Base-by-base conservation (phyloP, 1,140 invertebrate species). In the Drosophila chauvacae region DNA sequence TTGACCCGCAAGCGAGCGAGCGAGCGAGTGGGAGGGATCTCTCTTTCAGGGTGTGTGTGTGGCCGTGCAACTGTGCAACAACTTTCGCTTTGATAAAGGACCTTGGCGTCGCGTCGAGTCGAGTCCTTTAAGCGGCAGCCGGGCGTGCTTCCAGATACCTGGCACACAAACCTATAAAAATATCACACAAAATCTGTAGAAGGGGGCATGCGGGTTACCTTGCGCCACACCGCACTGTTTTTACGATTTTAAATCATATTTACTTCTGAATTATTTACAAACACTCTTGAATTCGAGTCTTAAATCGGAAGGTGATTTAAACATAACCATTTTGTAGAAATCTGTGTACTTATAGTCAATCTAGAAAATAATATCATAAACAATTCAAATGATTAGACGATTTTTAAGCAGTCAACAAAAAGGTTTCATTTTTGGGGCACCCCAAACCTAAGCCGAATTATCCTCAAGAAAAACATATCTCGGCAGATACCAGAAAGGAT, bases 61-160 rank as follows among this genome's bases (percentile, higher is more conserved):
- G 70, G 69, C 75, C 83, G 56, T 82, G 79, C 82, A 81, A 85
- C 82, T 85, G 82, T 82, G 83, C 82, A 86, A 86, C 79, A 87
- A 86, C 82, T 86, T 86, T 87, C 65, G 82, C 82, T 86, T 87
- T 86, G 82, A 86, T 86, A 86, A 87, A 86, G 62, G 82, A 86
- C 82, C 82, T 86, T 86, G 82, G 83, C 82, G 82, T 79, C 79
- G 70, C 65, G 66, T 69, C 58, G 61, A 85, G 79, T 81, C 70
- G 70, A 82, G 82, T 86, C 82, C 82, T 86, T 87, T 87, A 70
- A 65, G 62, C 70, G 79, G 83, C 82, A 86, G 39, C 79, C 64
- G 81, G 83, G 82, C 83, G 63, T 87, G 65, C 56, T 73, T 59
- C 51, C 51, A 65, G 72, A 35, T 73, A 76, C 63, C 68, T 77